Evolutionary conservation across 2,888 invertebrate genomes (phyloP).

Genomic region (Malachius bipustulatus): DNA sequence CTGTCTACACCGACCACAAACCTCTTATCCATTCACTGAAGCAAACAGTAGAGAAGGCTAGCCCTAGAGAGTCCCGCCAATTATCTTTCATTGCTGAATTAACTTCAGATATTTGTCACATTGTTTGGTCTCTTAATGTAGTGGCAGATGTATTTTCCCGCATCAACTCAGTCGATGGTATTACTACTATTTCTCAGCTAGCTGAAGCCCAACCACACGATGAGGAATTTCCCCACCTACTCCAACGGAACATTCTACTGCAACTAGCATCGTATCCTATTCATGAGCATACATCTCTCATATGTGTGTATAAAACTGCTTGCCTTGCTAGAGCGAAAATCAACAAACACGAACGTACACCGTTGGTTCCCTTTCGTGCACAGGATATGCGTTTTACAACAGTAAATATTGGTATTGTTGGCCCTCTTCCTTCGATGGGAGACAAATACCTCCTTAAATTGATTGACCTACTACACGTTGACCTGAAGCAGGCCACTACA

Average conservation of each 20-base stretch:
- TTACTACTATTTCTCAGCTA: neutral
- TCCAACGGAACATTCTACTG: neutral
- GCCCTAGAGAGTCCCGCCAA: slow-evolving; percentile 7
- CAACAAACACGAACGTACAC: neutral
- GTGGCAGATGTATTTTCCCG: slow-evolving; percentile 8
- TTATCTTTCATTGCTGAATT: slow-evolving; percentile 8
- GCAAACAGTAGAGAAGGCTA: slow-evolving; percentile 6
- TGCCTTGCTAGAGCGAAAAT: neutral
- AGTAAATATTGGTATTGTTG: slow-evolving; percentile 8
- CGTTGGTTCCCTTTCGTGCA: neutral
- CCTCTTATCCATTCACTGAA: slow-evolving; percentile 3
- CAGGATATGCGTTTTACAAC: slow-evolving; percentile 5
- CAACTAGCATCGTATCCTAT: neutral
- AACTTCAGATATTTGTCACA: slow-evolving; percentile 5
- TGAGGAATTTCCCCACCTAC: neutral
- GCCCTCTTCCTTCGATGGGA: slow-evolving; percentile 4
- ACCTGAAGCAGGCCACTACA: no score
- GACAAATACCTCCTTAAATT: slow-evolving; percentile 5
- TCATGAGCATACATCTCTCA: neutral
- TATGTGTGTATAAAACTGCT: neutral
- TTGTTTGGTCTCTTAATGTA: slow-evolving; percentile 4
- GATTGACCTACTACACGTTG: no score
- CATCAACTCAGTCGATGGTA: neutral
- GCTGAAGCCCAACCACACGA: slow-evolving; percentile 1
- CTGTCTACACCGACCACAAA: slow-evolving; percentile 7